These are phyloP conservation scores for Drosophila mulleri DNA, from an alignment of 2,888 invertebrate species.

Conservation along the genomic window DNA sequence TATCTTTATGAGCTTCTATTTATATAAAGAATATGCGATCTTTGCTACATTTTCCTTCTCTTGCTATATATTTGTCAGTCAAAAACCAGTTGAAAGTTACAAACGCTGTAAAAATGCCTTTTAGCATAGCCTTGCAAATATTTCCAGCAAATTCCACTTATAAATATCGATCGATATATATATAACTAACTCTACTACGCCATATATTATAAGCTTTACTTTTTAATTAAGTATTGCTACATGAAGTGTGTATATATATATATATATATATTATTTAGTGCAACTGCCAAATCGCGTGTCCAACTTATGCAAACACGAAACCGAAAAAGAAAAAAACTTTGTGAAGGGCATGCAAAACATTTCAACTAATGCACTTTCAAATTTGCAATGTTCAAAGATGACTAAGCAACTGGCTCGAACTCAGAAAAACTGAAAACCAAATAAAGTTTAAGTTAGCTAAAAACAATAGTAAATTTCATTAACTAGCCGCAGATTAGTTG, in stretches of 20 bases:
- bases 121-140: constrained; percentile 1
- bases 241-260: constrained; percentile 4
- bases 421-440: neutral
- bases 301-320: constrained; percentile 25
- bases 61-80: neutral
- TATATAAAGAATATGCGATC: too few relatives aligned
- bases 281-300: constrained; percentile 37
- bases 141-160: constrained; percentile 1
- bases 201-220: neutral
- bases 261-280: constrained; percentile 6
- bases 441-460: neutral
- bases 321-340: constrained; percentile 4
- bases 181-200: neutral
- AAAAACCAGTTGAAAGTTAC: neutral
- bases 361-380: constrained; percentile 58
- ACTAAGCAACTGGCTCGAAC: constrained; percentile 3
- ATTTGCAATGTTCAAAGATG: constrained; percentile 38
- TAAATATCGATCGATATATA: constrained; percentile 1
- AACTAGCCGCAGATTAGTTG: constrained; percentile 33
- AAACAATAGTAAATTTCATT: constrained; percentile 23
- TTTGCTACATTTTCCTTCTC: too few relatives aligned
- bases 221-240: constrained; percentile 10
- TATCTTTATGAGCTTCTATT: neutral
- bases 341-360: constrained; percentile 39
- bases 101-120: constrained; percentile 3